These are phyloP conservation scores for Sinotaia quadrata DNA, from an alignment of 2,888 invertebrate genomes.

Conservation along the genomic window DNA sequence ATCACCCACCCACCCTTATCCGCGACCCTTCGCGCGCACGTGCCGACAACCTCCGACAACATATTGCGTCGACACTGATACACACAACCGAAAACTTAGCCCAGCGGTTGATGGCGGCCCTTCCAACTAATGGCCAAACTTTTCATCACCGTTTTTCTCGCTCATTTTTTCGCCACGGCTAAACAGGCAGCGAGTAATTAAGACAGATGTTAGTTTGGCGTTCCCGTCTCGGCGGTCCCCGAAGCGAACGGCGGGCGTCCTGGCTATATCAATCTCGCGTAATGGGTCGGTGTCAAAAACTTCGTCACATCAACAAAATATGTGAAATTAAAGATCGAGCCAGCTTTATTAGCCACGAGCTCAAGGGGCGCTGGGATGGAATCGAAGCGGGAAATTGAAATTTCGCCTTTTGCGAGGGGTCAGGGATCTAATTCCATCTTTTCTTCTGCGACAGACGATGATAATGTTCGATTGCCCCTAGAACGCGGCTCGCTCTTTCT, in stretches of 20 bases:
- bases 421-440: conserved; percentile 21
- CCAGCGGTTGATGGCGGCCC: conserved; percentile 13
- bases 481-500: neutral
- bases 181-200: conserved; percentile 16
- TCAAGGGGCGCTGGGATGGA: neutral
- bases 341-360: conserved; percentile 27
- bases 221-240: conserved; percentile 13
- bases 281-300: conserved; percentile 30
- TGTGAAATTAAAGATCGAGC: conserved; percentile 29
- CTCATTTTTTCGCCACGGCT: neutral
- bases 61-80: neutral
- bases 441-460: conserved; percentile 4
- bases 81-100: conserved; percentile 4
- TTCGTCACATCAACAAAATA: conserved; percentile 29
- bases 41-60: conserved; percentile 10
- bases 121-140: conserved; percentile 23
- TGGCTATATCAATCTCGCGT: conserved; percentile 26
- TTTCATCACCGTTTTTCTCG: conserved; percentile 18
- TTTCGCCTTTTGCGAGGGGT: conserved; percentile 18
- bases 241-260: conserved; percentile 1
- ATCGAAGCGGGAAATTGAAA: conserved; percentile 28
- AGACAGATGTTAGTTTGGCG: conserved; percentile 31
- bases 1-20: too few relatives aligned
- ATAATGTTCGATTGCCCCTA: conserved; percentile 13
- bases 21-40: too few relatives aligned